Base-by-base conservation (phyloP, 2,797 vertebrate genomes). In the Notoglanidium macrostoma region DNA sequence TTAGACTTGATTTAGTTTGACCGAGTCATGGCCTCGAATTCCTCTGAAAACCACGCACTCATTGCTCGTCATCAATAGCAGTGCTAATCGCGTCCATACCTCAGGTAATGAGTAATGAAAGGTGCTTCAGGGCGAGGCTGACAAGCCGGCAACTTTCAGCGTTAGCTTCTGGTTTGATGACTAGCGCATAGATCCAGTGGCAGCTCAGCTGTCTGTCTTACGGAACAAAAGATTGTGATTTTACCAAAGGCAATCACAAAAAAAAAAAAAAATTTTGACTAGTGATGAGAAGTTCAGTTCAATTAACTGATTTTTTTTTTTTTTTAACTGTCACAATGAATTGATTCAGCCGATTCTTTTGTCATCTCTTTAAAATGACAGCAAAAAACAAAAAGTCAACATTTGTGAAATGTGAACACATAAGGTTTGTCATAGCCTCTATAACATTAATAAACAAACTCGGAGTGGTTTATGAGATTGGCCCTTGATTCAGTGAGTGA, bases 1-100 rank as follows among this genome's bases (percentile, higher is more conserved):
- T 87, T 87, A 82, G 81, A 72, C 85, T 32, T 84, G 87, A 89
- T 87, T 90, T 23, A 57, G 61, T 70, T 59, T 65, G 51, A 70
- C 82, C 8, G 73, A 84, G 86, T 70, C 35, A n/a, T 79, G 54
- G 74, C 86, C 82, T 77, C 81, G 35, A 35, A 61, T 80, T 82
- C 57, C 80, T 87, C 72, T 19, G 44, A 84, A 76, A 84, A 55
- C 55, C 63, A 78, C 59, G 23, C 49, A 49, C 54, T 49, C n/a
- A 63, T 57, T 29, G 82, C 73, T 59, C 5, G 72, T 68, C 61
- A 70, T 61, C 74, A 57, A 77, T 19, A 46, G 49, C 35, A 19
- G 49, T 11, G 8, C 86, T 84, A 57, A 84, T 55, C 35, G 3
- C 26, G 29, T 19, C n/a, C 51, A 4, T 83, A 67, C 29, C 81